phyloP scores from a whole-genome alignment of 2,888 invertebrate species.

The Microctonus hyperodae region DNA sequence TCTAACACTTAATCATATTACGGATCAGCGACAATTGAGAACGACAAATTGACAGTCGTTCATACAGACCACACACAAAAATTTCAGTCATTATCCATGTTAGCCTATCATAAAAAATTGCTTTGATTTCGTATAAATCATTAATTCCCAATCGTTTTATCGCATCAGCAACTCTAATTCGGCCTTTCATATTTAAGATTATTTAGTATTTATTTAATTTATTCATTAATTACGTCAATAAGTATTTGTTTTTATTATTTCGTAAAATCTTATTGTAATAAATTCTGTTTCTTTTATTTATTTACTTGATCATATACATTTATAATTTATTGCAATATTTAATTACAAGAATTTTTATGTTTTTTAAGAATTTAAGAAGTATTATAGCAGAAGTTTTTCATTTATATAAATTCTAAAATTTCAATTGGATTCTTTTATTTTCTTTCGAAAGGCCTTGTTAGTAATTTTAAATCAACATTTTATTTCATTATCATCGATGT shows the following conservation, averaged over 20 bases:
- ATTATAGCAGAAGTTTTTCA: neutral
- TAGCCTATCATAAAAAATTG: slow-evolving; percentile 42
- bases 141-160: slow-evolving; percentile 52
- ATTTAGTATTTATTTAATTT: slow-evolving; percentile 34
- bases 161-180: slow-evolving; percentile 62
- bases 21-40: neutral
- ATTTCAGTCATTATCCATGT: slow-evolving; percentile 38
- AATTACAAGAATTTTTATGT: slow-evolving; percentile 2
- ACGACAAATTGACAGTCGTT: slow-evolving; percentile 34
- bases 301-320: neutral
- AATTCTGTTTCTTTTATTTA: neutral
- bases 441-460: slow-evolving; percentile 43
- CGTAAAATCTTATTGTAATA: slow-evolving; percentile 3
- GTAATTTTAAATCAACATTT: slow-evolving; percentile 25
- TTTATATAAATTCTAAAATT: slow-evolving; percentile 33
- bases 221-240: slow-evolving; percentile 18
- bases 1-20: slow-evolving; percentile 1
- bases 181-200: slow-evolving; percentile 46
- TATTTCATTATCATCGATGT: slow-evolving; percentile 2
- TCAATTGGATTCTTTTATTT: slow-evolving; percentile 9
- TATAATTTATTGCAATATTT: neutral
- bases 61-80: neutral
- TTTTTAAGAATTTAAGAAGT: slow-evolving; percentile 7
- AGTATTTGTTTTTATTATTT: slow-evolving; percentile 6
- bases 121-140: slow-evolving; percentile 48